A percentile compares a stretch with the other conserved stretches of the same genome.
Conservation (phyloP, 1,140 invertebrate genomes). For the Euura saliciscinereae region DNA sequence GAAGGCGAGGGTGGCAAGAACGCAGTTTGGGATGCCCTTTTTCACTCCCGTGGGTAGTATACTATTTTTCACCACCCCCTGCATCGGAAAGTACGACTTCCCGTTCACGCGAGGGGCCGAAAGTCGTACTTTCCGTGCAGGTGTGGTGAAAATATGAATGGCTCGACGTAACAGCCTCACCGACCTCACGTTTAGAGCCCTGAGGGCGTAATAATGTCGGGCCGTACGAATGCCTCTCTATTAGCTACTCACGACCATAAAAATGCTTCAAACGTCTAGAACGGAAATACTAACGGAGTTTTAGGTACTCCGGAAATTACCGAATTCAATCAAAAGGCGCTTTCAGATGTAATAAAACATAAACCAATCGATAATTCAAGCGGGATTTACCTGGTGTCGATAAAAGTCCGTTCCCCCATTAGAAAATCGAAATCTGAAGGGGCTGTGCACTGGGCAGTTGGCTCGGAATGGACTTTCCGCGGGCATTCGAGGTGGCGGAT, state of each 20-base stretch:
- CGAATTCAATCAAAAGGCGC: background rate
- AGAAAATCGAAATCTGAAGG: conserved; percentile 65
- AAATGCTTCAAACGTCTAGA: background rate
- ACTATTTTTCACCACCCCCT: too few relatives aligned
- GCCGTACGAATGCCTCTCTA: background rate
- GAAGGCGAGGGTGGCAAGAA: too few relatives aligned
- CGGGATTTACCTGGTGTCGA: conserved; percentile 59
- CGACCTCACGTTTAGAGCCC: background rate
- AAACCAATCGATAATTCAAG: background rate
- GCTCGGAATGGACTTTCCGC: conserved; percentile 50
- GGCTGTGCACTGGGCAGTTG: conserved; percentile 70
- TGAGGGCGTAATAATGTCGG: background rate
- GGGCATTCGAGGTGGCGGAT: conserved; percentile 43
- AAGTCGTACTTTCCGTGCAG: too few relatives aligned
- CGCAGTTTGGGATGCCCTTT: too few relatives aligned
- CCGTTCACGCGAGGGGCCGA: too few relatives aligned
- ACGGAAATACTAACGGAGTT: background rate
- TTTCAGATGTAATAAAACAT: background rate
- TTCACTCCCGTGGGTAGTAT: too few relatives aligned
- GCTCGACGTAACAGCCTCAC: background rate
- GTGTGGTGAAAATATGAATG: background rate
- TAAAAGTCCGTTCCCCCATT: conserved; percentile 64
- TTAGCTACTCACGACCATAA: background rate
- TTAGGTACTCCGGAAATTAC: background rate
- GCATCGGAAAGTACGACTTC: too few relatives aligned